phyloP scores from a whole-genome alignment of 1,140 invertebrate genomes.

The Gyrodactylus bullatarudis region DNA sequence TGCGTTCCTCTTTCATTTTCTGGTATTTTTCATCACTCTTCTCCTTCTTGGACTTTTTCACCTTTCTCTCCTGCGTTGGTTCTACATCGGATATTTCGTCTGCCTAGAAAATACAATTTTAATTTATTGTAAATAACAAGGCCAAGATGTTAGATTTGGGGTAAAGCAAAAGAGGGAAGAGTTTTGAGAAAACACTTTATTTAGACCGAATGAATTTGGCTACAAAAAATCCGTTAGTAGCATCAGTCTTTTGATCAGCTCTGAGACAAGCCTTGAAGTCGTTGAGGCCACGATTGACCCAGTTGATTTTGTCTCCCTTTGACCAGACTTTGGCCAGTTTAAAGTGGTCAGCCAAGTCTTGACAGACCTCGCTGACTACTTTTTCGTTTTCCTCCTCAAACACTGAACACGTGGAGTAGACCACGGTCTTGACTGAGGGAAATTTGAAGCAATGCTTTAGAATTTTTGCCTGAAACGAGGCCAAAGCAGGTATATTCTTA shows the following conservation, averaged over 20 bases:
- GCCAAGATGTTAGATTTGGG: not conserved
- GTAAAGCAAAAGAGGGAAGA: too few species aligned
- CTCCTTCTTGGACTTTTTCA: not conserved
- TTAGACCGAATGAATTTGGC: constrained; percentile 35
- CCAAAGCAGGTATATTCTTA: constrained; percentile 20
- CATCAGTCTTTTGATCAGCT: constrained; percentile 33
- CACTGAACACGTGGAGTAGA: constrained; percentile 77
- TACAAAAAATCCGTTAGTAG: constrained; percentile 68
- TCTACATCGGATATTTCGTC: not conserved
- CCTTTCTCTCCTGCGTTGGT: not conserved
- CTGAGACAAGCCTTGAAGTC: constrained; percentile 31
- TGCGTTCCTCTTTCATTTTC: not conserved
- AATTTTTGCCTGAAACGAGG: constrained; percentile 45
- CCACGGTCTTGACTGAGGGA: constrained; percentile 41
- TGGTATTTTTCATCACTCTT: not conserved
- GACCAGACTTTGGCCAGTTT: not conserved
- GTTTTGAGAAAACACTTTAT: too few species aligned
- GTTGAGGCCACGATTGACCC: not conserved
- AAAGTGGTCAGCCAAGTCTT: not conserved
- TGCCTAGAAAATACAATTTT: not conserved
- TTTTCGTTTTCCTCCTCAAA: constrained; percentile 60
- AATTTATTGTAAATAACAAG: too few species aligned
- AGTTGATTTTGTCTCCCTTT: not conserved
- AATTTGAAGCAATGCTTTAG: constrained; percentile 51
- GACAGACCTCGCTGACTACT: constrained; percentile 15